phyloP scores from a whole-genome alignment of 2,113 vertebrate genomes.

The Scophthalmus maximus region DNA sequence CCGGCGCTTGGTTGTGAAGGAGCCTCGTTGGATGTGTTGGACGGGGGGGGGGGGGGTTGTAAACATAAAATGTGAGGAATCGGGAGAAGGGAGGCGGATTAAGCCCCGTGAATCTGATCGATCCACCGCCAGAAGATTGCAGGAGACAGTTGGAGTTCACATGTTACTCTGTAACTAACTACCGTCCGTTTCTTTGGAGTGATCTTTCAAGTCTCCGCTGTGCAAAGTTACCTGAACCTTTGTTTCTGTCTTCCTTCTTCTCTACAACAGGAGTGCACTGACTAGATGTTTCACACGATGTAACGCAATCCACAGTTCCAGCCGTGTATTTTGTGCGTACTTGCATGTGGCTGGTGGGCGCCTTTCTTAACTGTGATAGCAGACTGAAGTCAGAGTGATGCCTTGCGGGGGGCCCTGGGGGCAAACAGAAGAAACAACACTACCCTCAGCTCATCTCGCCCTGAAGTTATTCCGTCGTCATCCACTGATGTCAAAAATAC shows the following conservation, averaged over 20 bases:
- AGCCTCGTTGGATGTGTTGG: background rate
- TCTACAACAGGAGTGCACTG: background rate
- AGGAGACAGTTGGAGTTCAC: background rate
- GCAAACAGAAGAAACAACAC: conserved; percentile 2
- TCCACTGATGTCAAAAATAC: no score
- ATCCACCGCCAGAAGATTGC: background rate
- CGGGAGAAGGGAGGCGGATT: background rate
- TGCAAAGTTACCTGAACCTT: no score
- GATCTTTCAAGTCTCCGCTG: no score
- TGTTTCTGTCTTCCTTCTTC: no score
- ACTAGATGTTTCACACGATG: conserved; percentile 8
- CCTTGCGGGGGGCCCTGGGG: conserved; percentile 25
- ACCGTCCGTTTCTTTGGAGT: no score
- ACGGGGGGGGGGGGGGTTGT: background rate
- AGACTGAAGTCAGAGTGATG: background rate
- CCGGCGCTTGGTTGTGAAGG: background rate
- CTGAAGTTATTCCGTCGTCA: no score
- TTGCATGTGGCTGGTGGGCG: no score
- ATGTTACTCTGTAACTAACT: background rate
- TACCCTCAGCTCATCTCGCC: conserved; percentile 1
- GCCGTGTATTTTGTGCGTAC: no score
- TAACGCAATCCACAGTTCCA: conserved; percentile 9
- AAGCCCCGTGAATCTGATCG: background rate
- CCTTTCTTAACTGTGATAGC: conserved; percentile 21
- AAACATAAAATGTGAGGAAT: background rate